Base-by-base conservation (phyloP, 2,113 vertebrate genomes). In the Sakesphorus luctuosus region DNA sequence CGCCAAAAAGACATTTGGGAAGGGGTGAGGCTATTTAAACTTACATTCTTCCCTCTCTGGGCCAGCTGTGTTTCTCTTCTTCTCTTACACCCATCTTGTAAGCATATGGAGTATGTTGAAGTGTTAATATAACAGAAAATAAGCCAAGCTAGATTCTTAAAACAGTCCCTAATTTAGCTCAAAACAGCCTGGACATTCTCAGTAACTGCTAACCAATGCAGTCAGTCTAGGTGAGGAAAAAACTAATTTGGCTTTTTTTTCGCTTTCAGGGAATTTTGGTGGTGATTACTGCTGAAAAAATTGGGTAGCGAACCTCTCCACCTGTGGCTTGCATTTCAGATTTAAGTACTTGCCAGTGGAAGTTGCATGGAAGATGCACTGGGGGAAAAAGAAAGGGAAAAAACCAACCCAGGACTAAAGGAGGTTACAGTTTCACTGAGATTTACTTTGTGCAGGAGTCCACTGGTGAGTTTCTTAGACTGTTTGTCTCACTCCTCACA, bases 31-130 rank as follows among this genome's bases (percentile, higher is more conserved):
- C 84, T 87, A 73, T 94, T 96, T 95, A 96, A 96, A 95, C 73
- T 90, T 78, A 92, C 88, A 93, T 97, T 96, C 88, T 92, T 96
- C 94, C 90, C 85, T 86, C 93, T 90, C 83, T 38, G 77, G 76
- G 25, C 90, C 94, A 95, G 96, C 94, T 97, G 96, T 95, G 79
- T 87, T 96, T 97, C 94, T 92, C 83, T 71, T 94, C 81, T 94
- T 84, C 86, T 85, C 87, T 90, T 88, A 87, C 92, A 89, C 92
- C 90, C 96, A 97, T 92, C 93, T 96, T 97, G 94, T 95, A 93
- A 95, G 96, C 96, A 96, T 87, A 97, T 96, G 94, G 93, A 84
- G 83, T 78, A 94, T 93, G 82, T 58, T 94, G 94, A 96, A 94
- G 94, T 90, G 96, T 93, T 96, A 96, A 96, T 96, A 87, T 69